Base-by-base conservation (phyloP, 2,888 invertebrate genomes). In the Netelia melanura region DNA sequence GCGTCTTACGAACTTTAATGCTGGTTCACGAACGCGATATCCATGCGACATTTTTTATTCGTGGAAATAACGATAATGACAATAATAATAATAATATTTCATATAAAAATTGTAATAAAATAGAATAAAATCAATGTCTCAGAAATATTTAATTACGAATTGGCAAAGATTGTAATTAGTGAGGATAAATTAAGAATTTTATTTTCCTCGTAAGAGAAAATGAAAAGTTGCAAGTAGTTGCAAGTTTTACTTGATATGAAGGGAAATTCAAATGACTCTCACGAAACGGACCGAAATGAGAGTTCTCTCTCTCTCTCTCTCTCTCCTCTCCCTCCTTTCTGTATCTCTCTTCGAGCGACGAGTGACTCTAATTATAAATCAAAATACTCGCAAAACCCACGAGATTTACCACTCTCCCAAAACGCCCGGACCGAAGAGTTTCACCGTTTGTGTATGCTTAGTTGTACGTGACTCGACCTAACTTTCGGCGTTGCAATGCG, bases 401-500 rank as follows among this genome's bases (percentile, higher is more conserved):
- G 58, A 67, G 54, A 67, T 44, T 67, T 23, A 14, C 30, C 30
- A 25, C 30, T 25, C 11, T 52, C 44, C 17, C n/a, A 64, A 64
- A 30, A 30, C 10, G 25, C 9, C 14, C 38, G 11, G 14, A n/a
- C 23, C 30, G 64, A n/a, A 58, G 9, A 6, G 17, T 21, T 58
- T 21, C 21, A 48, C 11, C 10, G 21, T 58, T 58, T 17, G 30
- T 14, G 62, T 9, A 25, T 30, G 58, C 14, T 62, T 62, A 10
- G 10, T 62, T 3, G 48, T 23, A 38, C 48, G 43, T 30, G 62
- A 62, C n/a, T 38, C 48, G 44, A 38, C 6, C 30, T 30, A 65
- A 65, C 54, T 75, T 75, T 75, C 14, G 38, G 43, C 8, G 21
- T 54, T 64, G 65, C 52, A 75, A 75, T 75, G 75, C 54, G 54